Conservation (phyloP, 2,113 vertebrate genomes). For the Chionomys nivalis region DNA sequence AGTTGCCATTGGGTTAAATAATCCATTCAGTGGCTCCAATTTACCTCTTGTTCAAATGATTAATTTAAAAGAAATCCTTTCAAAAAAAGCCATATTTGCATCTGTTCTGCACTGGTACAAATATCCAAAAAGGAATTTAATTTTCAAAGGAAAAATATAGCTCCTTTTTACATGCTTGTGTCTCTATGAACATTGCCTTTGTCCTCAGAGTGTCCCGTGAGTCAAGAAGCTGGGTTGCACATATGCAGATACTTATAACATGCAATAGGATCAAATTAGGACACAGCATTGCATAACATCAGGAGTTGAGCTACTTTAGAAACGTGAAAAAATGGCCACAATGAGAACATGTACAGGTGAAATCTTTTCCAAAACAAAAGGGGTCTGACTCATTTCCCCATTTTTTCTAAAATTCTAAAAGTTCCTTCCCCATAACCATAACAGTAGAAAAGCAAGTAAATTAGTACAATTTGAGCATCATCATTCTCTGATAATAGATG, state of each 20-base stretch:
- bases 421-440: not conserved
- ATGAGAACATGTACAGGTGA: not conserved
- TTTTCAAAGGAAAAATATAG: not conserved
- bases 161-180: not conserved
- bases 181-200: not conserved
- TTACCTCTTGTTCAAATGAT: not conserved
- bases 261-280: not conserved
- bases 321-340: not conserved
- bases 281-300: not conserved
- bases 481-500: slow-evolving; percentile 5
- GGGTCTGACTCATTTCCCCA: not conserved
- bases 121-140: not conserved
- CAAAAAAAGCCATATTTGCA: not conserved
- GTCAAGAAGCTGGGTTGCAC: not conserved
- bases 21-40: not conserved
- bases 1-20: not conserved
- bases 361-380: not conserved
- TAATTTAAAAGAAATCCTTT: not conserved
- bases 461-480: not conserved
- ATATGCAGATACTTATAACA: not conserved
- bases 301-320: slow-evolving; percentile 20
- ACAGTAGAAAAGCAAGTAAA: slow-evolving; percentile 5
- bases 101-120: not conserved
- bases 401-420: slow-evolving; percentile 17
- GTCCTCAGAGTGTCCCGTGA: not conserved